phyloP scores from a whole-genome alignment of 2,888 invertebrate genomes.

The Chymomyza caudatula region DNA sequence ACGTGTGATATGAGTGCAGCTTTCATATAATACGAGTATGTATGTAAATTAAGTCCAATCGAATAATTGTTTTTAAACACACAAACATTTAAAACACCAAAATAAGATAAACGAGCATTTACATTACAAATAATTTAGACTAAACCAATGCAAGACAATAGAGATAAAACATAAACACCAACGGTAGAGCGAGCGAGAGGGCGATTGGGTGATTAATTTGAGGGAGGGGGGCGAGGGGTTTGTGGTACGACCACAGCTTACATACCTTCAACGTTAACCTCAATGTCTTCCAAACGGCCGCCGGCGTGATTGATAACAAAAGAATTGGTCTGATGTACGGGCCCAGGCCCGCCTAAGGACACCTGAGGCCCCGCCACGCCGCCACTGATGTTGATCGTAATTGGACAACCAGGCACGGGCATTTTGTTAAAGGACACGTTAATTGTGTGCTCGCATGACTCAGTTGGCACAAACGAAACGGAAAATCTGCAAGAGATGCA shows the following conservation, averaged over 20 bases:
- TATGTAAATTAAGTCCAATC: slow-evolving; percentile 33
- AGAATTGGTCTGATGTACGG: slow-evolving; percentile 84
- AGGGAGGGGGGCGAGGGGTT: background rate
- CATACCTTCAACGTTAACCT: slow-evolving; percentile 97
- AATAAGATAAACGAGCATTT: slow-evolving; percentile 57
- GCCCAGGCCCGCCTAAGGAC: slow-evolving; percentile 85
- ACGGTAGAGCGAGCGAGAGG: slow-evolving; percentile 16
- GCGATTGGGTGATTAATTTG: slow-evolving; percentile 27
- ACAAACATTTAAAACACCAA: slow-evolving; percentile 23
- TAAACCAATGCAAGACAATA: slow-evolving; percentile 32
- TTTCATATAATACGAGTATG: slow-evolving; percentile 17
- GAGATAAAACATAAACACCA: slow-evolving; percentile 28
- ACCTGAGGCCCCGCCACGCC: slow-evolving; percentile 84
- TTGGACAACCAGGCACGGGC: slow-evolving; percentile 92
- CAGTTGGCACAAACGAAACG: slow-evolving; percentile 97
- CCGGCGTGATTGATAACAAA: slow-evolving; percentile 88
- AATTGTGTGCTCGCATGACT: slow-evolving; percentile 95
- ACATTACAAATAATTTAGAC: slow-evolving; percentile 55
- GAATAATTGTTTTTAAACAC: slow-evolving; percentile 29
- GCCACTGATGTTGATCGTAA: slow-evolving; percentile 87
- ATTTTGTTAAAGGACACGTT: slow-evolving; percentile 98
- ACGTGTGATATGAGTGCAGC: slow-evolving; percentile 17
- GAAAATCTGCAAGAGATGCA: slow-evolving; percentile 83
- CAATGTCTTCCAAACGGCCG: slow-evolving; percentile 94
- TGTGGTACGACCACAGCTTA: slow-evolving; percentile 19